A percentile compares a stretch with the other conserved stretches of the same genome.
Evolutionary conservation across 2,888 invertebrate genomes (phyloP).

Genomic region (Pachliopta kotzebuea): DNA sequence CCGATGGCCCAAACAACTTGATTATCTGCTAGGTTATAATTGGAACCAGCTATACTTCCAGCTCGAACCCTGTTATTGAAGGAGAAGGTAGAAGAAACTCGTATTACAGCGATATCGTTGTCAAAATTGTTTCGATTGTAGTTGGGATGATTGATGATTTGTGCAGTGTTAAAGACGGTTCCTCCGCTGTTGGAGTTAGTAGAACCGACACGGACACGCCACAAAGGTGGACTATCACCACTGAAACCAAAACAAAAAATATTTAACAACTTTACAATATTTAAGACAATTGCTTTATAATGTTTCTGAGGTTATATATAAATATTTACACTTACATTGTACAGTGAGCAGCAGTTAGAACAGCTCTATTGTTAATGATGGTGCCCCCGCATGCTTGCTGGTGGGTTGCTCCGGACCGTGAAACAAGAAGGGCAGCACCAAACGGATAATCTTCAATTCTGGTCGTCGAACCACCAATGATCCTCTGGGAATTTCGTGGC

Average conservation of each 20-base stretch:
- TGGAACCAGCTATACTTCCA: slow-evolving; percentile 46
- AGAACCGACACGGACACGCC: slow-evolving; percentile 41
- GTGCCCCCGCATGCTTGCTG: slow-evolving; percentile 40
- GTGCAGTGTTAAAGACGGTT: slow-evolving; percentile 27
- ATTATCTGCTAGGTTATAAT: slow-evolving; percentile 49
- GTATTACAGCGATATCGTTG: slow-evolving; percentile 48
- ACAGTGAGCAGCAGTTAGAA: slow-evolving; percentile 42
- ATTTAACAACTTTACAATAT: not conserved
- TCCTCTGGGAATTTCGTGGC: slow-evolving; percentile 28
- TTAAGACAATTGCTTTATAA: not conserved
- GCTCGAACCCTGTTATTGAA: not conserved
- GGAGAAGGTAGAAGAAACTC: slow-evolving; percentile 28
- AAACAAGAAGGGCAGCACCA: slow-evolving; percentile 32
- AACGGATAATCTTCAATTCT: slow-evolving; percentile 35
- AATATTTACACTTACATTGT: slow-evolving; percentile 34
- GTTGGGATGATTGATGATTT: slow-evolving; percentile 37
- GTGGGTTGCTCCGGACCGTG: slow-evolving; percentile 31
- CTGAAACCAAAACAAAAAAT: slow-evolving; percentile 12
- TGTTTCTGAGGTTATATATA: not conserved
- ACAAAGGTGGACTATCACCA: slow-evolving; percentile 32
- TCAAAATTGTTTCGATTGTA: slow-evolving; percentile 37
- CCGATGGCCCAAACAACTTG: slow-evolving; percentile 51
- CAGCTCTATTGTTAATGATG: slow-evolving; percentile 38
- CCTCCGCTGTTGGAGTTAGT: slow-evolving; percentile 39
- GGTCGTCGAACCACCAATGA: slow-evolving; percentile 36